Evolutionary conservation across 2,113 vertebrate genomes (phyloP).

Genomic region (Illadopsis cleaveri): DNA sequence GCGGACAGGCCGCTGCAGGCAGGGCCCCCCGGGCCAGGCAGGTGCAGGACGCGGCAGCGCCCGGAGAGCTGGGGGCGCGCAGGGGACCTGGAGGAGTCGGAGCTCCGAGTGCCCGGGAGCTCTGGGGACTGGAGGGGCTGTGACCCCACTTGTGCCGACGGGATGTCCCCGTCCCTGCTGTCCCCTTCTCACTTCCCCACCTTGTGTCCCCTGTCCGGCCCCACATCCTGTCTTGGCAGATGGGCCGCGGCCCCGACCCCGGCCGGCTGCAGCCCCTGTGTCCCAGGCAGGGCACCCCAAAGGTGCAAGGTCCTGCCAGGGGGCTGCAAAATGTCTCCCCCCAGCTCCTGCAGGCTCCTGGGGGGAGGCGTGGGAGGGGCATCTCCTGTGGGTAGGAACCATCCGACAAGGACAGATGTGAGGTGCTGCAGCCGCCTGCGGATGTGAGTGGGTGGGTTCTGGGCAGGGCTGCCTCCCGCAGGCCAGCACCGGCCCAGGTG

Average conservation of each 20-base stretch:
- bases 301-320: not conserved
- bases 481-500: not conserved
- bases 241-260: not conserved
- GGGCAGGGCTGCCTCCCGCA: not conserved
- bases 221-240: not conserved
- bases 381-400: not conserved
- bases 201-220: not conserved
- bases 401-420: not conserved
- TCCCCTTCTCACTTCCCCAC: not conserved
- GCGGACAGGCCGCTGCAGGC: conserved; percentile 53
- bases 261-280: accelerated
- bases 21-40: conserved; percentile 21
- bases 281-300: not conserved
- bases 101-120: not conserved
- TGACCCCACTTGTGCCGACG: not conserved
- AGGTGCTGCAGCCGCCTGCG: not conserved
- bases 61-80: not conserved
- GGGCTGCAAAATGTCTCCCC: not conserved
- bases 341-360: not conserved
- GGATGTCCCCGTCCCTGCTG: not conserved
- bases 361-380: not conserved
- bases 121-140: not conserved
- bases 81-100: not conserved
- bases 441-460: not conserved
- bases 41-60: not conserved